These are phyloP conservation scores for Cosmia trapezina DNA, from an alignment of 2,888 invertebrate species.

Conservation along the genomic window DNA sequence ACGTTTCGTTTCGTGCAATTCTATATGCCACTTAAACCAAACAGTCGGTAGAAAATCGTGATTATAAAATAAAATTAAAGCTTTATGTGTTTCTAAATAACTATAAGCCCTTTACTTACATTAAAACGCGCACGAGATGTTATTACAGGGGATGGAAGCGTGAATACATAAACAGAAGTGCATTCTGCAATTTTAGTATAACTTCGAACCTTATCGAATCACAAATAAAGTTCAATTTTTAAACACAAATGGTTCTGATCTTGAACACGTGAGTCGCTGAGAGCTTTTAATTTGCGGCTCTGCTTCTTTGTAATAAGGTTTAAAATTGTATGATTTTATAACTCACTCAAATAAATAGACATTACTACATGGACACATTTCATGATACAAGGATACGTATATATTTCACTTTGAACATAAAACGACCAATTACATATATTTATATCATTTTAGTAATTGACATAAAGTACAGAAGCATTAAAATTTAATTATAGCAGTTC, in stretches of 20 bases:
- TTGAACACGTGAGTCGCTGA: conserved; percentile 17
- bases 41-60: conserved; percentile 45
- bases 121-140: conserved; percentile 41
- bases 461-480: conserved; percentile 45
- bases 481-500: conserved; percentile 39
- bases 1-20: not conserved
- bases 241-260: not conserved
- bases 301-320: not conserved
- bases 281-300: conserved; percentile 10
- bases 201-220: conserved; percentile 6
- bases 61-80: conserved; percentile 47
- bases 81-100: conserved; percentile 40
- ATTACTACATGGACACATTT: conserved; percentile 34
- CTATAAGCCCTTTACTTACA: conserved; percentile 41
- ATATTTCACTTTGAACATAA: conserved; percentile 14
- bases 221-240: not conserved
- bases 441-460: conserved; percentile 44
- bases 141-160: conserved; percentile 47
- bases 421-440: conserved; percentile 13
- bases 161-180: conserved; percentile 52
- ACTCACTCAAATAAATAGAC: conserved; percentile 21
- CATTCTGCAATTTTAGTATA: not conserved
- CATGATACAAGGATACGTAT: conserved; percentile 27
- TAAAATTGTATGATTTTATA: not conserved
- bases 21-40: conserved; percentile 2